phyloP scores from a whole-genome alignment of 2,113 vertebrate genomes.

The Apodemus speciosus region DNA sequence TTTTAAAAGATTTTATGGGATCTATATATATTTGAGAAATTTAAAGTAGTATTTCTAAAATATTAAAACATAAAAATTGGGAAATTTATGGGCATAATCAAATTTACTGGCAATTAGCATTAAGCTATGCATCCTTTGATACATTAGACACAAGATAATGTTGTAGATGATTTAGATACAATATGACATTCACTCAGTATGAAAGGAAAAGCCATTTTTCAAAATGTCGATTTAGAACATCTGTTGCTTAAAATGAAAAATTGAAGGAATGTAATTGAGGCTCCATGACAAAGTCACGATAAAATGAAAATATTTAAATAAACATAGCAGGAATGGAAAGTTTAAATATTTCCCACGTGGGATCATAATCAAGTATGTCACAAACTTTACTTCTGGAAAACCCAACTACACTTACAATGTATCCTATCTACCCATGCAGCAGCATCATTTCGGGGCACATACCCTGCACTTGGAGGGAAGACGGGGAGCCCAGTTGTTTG shows the following conservation, averaged over 20 bases:
- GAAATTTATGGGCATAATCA: neutral
- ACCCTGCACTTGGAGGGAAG: neutral
- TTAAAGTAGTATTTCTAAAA: conserved; percentile 32
- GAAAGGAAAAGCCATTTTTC: neutral
- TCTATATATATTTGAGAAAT: neutral
- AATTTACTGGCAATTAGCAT: neutral
- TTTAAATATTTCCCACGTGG: neutral
- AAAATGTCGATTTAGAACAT: neutral
- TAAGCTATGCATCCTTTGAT: neutral
- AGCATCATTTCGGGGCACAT: neutral
- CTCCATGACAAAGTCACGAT: neutral
- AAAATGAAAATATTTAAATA: conserved; percentile 25
- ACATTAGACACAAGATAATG: neutral
- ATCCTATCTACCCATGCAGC: neutral
- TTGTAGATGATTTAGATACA: neutral
- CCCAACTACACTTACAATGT: neutral
- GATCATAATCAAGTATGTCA: conserved; percentile 28
- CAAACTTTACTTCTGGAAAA: conserved; percentile 25
- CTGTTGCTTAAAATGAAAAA: neutral
- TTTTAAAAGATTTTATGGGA: conserved; percentile 53
- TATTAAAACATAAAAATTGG: neutral
- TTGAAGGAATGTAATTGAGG: neutral
- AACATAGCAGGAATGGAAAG: neutral
- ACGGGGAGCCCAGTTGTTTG: neutral
- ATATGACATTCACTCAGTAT: neutral